phyloP scores from a whole-genome alignment of 2,113 vertebrate genomes.

The Brachyhypopomus gauderio region DNA sequence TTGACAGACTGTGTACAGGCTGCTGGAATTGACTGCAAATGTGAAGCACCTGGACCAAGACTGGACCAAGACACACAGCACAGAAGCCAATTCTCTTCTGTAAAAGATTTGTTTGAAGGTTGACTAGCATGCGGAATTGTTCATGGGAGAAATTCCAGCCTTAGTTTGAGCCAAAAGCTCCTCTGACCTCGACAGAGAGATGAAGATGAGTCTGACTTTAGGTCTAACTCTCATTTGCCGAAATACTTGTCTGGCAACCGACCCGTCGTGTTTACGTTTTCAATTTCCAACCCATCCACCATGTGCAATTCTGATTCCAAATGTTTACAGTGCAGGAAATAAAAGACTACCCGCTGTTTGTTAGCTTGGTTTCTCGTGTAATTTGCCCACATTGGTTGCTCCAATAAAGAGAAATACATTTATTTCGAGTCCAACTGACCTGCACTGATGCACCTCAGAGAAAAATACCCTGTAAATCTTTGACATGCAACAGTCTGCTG shows the following conservation, averaged over 20 bases:
- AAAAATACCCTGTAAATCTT: not conserved
- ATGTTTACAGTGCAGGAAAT: conserved; percentile 63
- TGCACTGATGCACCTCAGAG: not conserved
- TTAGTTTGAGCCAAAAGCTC: conserved; percentile 55
- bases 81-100: too few species aligned
- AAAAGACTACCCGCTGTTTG: conserved; percentile 61
- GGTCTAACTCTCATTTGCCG: conserved; percentile 67
- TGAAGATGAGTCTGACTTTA: conserved; percentile 53
- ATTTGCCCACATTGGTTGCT: conserved; percentile 44
- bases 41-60: not conserved
- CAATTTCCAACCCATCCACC: conserved; percentile 67
- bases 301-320: conserved; percentile 63
- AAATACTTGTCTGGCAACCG: conserved; percentile 63
- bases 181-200: conserved; percentile 50
- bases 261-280: conserved; percentile 67
- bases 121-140: not conserved
- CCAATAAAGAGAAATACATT: conserved; percentile 13
- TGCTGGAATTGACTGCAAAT: too few species aligned
- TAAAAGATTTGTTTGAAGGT: not conserved
- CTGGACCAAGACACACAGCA: not conserved
- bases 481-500: not conserved
- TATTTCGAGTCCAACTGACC: not conserved
- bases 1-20: too few species aligned
- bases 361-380: conserved; percentile 63
- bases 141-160: not conserved